Base-by-base conservation (phyloP, 2,797 vertebrate species). In the Pampus argenteus region DNA sequence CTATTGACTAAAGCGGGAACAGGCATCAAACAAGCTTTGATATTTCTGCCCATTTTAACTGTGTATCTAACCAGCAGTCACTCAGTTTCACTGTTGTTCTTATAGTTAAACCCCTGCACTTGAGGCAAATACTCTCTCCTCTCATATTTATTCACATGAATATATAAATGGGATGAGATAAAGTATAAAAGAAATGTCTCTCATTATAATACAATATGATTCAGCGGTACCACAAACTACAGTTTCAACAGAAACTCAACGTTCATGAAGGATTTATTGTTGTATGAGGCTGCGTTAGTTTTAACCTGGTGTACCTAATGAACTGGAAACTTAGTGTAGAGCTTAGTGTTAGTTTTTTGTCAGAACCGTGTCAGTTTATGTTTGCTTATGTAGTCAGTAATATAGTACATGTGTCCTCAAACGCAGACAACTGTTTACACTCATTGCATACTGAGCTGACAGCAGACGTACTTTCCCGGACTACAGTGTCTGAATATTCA, bases 371-470 rank as follows among this genome's bases (percentile, higher is more conserved):
- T 38, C 54, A 59, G 28, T 28, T 52, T 71, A 40, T 50, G 47
- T 69, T 74, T 73, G 52, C 75, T 74, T 81, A 40, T 68, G 59
- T 76, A 13, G 64, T 79, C 49, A 59, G 50, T 69, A 45, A 61
- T 66, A 69, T 68, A 66, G 72, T 26, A 50, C 61, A 61, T 26
- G 45, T 74, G 61, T 10, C 76, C 66, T 74, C 25, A 67, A 68
- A 71, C 34, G 59, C n/a, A 51, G 22, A 66, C 29, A 63, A 48
- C 47, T 22, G 45, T 59, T 22, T 58, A 54, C 47, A 64, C 48
- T 54, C n/a, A 56, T 61, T 42, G 42, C 75, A 52, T 38, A 17
- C 22, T 64, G 65, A 81, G 70, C n/a, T 81, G 79, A 86, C 81
- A 85, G 81, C 54, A 72, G 52, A 62, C 49, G 14, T 47, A 23